Evolutionary conservation across 2,888 invertebrate species (phyloP).

Genomic region (Cephus pulcher): DNA sequence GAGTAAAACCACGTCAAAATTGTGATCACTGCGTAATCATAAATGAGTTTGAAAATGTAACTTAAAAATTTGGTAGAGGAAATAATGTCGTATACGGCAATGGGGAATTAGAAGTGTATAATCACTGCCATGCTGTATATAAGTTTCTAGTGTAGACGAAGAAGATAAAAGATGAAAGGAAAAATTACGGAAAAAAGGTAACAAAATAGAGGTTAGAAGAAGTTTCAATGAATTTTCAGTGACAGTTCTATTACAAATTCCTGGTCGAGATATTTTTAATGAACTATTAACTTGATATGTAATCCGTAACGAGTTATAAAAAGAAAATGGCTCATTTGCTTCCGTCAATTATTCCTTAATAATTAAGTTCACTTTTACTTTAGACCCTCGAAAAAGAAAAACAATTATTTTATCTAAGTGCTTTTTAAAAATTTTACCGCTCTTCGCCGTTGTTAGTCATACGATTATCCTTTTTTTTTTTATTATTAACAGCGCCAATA

Average conservation of each 20-base stretch:
- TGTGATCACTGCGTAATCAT: not conserved
- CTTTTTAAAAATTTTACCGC: not conserved
- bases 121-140: slow-evolving; percentile 63
- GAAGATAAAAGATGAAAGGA: not conserved
- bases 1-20: not conserved
- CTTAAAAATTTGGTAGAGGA: not conserved
- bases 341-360: not conserved
- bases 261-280: slow-evolving; percentile 1
- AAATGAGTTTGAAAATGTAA: not conserved
- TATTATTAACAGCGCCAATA: not conserved
- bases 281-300: not conserved
- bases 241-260: not conserved
- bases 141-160: slow-evolving; percentile 53
- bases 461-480: not conserved
- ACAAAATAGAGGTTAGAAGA: not conserved
- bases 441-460: not conserved
- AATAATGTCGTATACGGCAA: not conserved
- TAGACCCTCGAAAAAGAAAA: not conserved
- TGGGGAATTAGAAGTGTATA: slow-evolving; percentile 50
- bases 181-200: not conserved
- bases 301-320: not conserved
- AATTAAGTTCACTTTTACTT: not conserved
- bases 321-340: not conserved
- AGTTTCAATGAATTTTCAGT: slow-evolving; percentile 23
- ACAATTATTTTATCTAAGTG: not conserved